A percentile compares a stretch with the other conserved stretches of the same genome.
Evolutionary conservation across 2,888 invertebrate genomes (phyloP).

Genomic region (Cephus runcator): DNA sequence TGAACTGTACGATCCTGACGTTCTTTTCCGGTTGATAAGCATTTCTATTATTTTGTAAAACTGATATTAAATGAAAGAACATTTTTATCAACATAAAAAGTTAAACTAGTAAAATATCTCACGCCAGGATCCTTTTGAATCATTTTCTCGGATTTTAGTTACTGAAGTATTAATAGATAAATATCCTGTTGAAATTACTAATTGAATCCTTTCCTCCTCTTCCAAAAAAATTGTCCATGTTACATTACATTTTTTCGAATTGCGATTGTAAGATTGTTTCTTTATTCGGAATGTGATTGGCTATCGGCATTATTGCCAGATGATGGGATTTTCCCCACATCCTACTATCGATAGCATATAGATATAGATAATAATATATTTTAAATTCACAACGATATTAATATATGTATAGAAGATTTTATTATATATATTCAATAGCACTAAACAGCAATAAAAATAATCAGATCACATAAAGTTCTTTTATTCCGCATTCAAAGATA

Average conservation of each 20-base stretch:
- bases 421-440: neutral
- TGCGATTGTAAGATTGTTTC: too few species aligned
- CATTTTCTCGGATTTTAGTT: neutral
- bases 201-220: neutral
- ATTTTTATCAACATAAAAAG: neutral
- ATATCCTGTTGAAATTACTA: neutral
- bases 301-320: too few species aligned
- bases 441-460: neutral
- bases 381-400: neutral
- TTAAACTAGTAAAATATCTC: neutral
- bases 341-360: too few species aligned
- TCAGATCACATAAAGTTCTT: neutral
- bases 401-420: neutral
- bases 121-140: conserved; percentile 9
- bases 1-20: conserved; percentile 34
- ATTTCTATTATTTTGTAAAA: conserved; percentile 27
- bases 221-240: too few species aligned
- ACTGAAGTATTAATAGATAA: neutral
- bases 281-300: too few species aligned
- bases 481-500: neutral
- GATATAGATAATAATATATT: neutral
- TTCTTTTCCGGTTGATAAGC: conserved; percentile 33
- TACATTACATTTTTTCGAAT: too few species aligned
- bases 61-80: neutral
- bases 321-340: too few species aligned